Evolutionary conservation across 2,797 vertebrate species (phyloP).

Genomic region (Anguilla pacifica): DNA sequence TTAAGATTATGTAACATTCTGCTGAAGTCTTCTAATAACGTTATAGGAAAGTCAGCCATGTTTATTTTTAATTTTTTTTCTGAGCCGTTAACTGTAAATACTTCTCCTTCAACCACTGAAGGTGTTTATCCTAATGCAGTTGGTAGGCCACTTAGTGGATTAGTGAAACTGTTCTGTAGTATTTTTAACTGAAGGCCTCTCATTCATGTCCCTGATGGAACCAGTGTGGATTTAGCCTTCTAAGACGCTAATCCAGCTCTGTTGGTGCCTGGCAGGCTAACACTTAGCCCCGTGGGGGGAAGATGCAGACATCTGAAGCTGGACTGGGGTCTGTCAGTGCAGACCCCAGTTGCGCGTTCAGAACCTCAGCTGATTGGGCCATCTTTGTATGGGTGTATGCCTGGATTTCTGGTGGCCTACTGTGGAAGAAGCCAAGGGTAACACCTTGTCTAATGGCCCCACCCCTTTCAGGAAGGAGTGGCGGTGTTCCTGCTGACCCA

Average conservation of each 20-base stretch:
- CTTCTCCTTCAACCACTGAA: constrained; percentile 40
- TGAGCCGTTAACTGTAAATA: not conserved
- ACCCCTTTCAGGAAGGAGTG: not conserved
- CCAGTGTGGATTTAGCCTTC: constrained; percentile 50
- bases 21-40: not conserved
- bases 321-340: not conserved
- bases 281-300: constrained; percentile 59
- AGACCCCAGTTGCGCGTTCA: not conserved
- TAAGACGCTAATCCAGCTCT: constrained; percentile 36
- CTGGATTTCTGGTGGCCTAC: not conserved
- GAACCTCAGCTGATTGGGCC: not conserved
- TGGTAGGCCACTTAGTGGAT: constrained; percentile 62
- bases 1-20: not conserved
- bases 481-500: not conserved
- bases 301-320: constrained; percentile 42
- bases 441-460: not conserved
- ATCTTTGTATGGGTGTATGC: not conserved
- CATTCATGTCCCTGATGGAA: constrained; percentile 55
- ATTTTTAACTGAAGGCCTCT: constrained; percentile 45
- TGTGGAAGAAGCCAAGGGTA: not conserved
- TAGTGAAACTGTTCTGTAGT: constrained; percentile 50
- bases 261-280: constrained; percentile 55
- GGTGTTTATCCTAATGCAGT: constrained; percentile 61
- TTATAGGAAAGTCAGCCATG: not conserved
- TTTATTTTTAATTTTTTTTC: not conserved